Evolutionary conservation across 2,797 vertebrate genomes (phyloP), one percentile per base, ranked within the genome.

Genomic region (Limnodromus scolopaceus): DNA sequence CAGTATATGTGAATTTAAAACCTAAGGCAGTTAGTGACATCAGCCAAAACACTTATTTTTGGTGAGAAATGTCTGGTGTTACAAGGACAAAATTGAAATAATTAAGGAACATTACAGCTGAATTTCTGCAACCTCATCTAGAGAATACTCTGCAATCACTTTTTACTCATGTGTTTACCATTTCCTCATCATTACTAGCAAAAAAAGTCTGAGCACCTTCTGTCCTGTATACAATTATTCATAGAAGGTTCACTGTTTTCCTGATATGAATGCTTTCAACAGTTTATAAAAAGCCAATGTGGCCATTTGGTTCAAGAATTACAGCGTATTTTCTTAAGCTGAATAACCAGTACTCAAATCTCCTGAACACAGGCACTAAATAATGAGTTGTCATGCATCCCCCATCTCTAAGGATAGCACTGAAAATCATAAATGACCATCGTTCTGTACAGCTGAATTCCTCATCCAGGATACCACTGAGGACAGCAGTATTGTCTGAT

Each of bases 171-270:
- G 32, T 77, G 65, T 80, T 95, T 74, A 63, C 69, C 41, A 27
- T 82, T 71, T 86, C 83, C 69, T 94, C 69, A 36, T 63, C 61
- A 72, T 84, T 93, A 65, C n/a, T 65, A 75, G 22, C 84, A 68
- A 80, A 74, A 89, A 64, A 28, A 55, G 16, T 28, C 71, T 68
- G 41, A 93, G 32, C 34, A 87, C 79, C 75, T 89, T 94, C 86
- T 96, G 87, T 83, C 93, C 75, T 1, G 49, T 70, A 83, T 78
- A 46, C n/a, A 53, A 64, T 91, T 91, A 95, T 80, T 93, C 81
- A 61, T 71, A 92, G 74, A n/a, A 68, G 13, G 20, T 34, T 92
- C 60, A 25, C 43, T 69, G 30, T 64, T 96, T 92, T 83, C 49
- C 60, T n/a, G 27, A 74, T 60, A 72, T 3, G 24, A 83, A 48